Evolutionary conservation across 2,888 invertebrate species (phyloP), one percentile per base, ranked within the genome.

Genomic region (Drosophila meridionalis): DNA sequence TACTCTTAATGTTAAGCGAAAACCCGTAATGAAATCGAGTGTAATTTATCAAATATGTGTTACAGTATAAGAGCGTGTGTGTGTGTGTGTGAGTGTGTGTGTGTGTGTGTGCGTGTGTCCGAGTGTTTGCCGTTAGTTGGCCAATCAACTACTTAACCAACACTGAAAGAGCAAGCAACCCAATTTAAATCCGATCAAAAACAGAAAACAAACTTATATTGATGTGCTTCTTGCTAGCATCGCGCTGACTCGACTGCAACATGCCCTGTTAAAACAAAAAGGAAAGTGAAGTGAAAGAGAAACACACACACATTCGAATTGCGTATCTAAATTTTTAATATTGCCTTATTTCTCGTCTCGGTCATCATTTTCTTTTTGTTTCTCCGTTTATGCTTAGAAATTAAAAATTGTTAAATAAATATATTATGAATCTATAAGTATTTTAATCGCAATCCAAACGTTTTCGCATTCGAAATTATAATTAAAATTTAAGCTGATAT

Each of bases 1-100:
- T 84, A 84, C 87, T 84, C 82, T 78, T 76, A 86, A 66, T 82
- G 73, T 86, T 84, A 87, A 84, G 82, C 78, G 36, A 71, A 78
- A 77, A 58, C 64, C 72, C 69, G 66, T 73, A 57, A 67, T 38
- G 61, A 53, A 70, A 36, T 36, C 60, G 63, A 56, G 50, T 69
- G 57, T 73, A 67, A 59, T 57, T 45, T 20, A 28, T 34, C n/a
- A 52, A 52, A 34, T n/a, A 28, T 40, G 30, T 40, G 30, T 55
- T 38, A 30, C 53, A 36, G 36, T n/a, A 8, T 9, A n/a, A 0
- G 36, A 2, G 11, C 5, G n/a, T 2, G 34, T 12, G 20, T 5
- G 34, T 34, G 12, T 64, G 45, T 56, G 45, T 53, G 42, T 55
- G 42, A 50, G 66, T 38, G 43, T 42, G 55, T 48, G 11, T 36